Base-by-base conservation (phyloP, 2,797 vertebrate genomes). In the Eleutherodactylus coqui region DNA sequence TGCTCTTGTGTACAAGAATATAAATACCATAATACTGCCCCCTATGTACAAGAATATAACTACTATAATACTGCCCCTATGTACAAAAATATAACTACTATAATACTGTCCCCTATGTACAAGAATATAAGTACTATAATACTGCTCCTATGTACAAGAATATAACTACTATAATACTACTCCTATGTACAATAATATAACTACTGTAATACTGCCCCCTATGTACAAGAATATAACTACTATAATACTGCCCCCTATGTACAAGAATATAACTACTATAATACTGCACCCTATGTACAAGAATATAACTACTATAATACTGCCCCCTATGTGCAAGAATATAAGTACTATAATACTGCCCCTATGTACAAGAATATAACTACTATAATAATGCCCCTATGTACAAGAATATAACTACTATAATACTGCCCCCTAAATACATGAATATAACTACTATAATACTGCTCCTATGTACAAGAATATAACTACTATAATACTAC, bases 11-110 rank as follows among this genome's bases (percentile, higher is more conserved):
- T 58, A 58, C 62, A 64, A 64, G 62, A 58, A n/a, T 64, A 34
- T 64, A 64, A 64, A 29, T 64, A 34, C 62, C 34, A 64, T 64
- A 67, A 67, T 67, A 67, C 64, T 67, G 32, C 34, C 14, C n/a
- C 64, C 64, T 67, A 36, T 67, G 27, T 67, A 67, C 64, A 67
- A 36, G 64, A 67, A 67, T 67, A 67, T 67, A 67, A 67, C 64
- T 36, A 36, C 64, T 67, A 67, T 67, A 67, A 67, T 67, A 67
- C 32, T 34, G 29, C 32, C 60, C 62, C 64, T 67, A 36, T 67
- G 7, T 67, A 55, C 21, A 55, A n/a, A n/a, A 58, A 58, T 58
- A 55, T 55, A 55, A n/a, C 53, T 55, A 55, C 53, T 55, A 55
- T 55, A 55, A 55, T 55, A 55, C 53, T n/a, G 21, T n/a, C 55